phyloP scores from a whole-genome alignment of 2,113 vertebrate species.

The Nothoprocta perdicaria region DNA sequence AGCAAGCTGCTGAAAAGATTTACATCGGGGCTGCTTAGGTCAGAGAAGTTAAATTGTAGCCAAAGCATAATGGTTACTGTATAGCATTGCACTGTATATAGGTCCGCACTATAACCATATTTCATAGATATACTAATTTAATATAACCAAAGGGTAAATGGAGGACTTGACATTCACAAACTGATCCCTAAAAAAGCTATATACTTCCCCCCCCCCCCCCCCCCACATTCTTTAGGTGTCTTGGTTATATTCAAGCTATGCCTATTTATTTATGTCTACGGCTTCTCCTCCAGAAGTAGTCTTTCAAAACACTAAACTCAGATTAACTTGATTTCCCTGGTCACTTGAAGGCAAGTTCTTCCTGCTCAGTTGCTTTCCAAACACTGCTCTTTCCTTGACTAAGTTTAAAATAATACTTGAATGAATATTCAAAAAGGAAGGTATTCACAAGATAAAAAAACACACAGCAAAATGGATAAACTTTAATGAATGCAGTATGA shows the following conservation, averaged over 20 bases:
- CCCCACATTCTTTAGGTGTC: not conserved
- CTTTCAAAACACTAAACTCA: not conserved
- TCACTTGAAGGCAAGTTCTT: not conserved
- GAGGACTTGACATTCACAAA: not conserved
- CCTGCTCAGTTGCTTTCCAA: not conserved
- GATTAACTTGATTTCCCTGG: not conserved
- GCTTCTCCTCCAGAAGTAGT: not conserved
- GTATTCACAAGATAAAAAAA: conserved; percentile 3
- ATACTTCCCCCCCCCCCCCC: accelerated
- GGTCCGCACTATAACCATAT: not conserved
- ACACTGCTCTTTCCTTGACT: not conserved
- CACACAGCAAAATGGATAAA: not conserved
- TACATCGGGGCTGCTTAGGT: conserved; percentile 57
- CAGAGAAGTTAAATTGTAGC: conserved; percentile 67
- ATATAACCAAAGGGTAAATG: not conserved
- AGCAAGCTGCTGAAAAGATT: conserved; percentile 50
- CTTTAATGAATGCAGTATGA: not conserved
- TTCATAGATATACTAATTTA: not conserved
- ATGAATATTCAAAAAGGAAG: not conserved
- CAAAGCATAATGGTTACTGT: conserved; percentile 32
- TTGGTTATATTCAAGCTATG: not conserved
- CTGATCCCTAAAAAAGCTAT: not conserved
- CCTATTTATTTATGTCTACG: not conserved
- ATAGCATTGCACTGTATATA: conserved; percentile 12
- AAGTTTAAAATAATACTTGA: conserved; percentile 53